Evolutionary conservation across 1,140 invertebrate genomes (phyloP).

Genomic region (Idris sp.): DNA sequence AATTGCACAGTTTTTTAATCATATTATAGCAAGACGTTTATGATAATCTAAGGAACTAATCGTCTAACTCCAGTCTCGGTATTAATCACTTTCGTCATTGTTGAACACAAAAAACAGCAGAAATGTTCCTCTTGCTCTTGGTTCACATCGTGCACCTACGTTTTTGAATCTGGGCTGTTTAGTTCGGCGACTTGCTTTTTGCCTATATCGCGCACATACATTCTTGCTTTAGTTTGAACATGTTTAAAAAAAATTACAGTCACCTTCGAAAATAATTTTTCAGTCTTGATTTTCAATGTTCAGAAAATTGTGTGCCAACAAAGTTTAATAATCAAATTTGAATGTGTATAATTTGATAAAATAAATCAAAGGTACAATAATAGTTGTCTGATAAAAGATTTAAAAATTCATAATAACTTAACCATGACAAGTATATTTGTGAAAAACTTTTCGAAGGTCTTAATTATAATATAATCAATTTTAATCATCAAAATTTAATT

Average conservation of each 20-base stretch:
- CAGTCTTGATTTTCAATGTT: conserved; percentile 1
- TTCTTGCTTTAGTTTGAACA: conserved; percentile 62
- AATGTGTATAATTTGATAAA: too few species aligned
- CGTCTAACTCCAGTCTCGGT: conserved; percentile 30
- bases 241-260: conserved; percentile 11
- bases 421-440: too few species aligned
- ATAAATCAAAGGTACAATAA: too few species aligned
- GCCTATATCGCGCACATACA: conserved; percentile 69
- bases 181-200: conserved; percentile 68
- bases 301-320: neutral
- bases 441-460: too few species aligned
- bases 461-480: too few species aligned
- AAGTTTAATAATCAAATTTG: too few species aligned
- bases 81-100: conserved; percentile 48
- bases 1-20: too few species aligned
- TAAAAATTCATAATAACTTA: too few species aligned
- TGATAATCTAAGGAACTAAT: conserved; percentile 33
- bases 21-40: conserved; percentile 7
- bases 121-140: conserved; percentile 54
- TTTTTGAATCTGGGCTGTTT: conserved; percentile 65
- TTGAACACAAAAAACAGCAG: conserved; percentile 21
- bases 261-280: conserved; percentile 11
- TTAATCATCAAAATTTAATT: too few species aligned
- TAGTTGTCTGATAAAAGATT: too few species aligned
- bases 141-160: conserved; percentile 49